Conservation (phyloP, 2,797 vertebrate genomes). For the Amblyraja radiata region DNA sequence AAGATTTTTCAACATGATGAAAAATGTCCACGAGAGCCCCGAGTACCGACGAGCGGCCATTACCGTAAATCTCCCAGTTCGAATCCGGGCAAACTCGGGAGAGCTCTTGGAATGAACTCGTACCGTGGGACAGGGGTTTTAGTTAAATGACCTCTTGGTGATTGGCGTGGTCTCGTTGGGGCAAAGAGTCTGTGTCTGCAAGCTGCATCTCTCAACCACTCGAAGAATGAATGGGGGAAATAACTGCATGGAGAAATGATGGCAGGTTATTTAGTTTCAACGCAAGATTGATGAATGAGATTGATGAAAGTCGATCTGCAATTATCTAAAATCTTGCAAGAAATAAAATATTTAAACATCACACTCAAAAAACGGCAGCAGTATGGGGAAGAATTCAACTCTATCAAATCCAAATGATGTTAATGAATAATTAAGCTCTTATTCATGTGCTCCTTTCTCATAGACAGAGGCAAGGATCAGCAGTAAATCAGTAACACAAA, state of each 20-base stretch:
- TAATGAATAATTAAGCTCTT: slow-evolving; percentile 32
- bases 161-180: too few species aligned
- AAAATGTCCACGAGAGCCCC: too few species aligned
- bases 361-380: not conserved
- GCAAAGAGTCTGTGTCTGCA: too few species aligned
- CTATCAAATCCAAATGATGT: not conserved
- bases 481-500: slow-evolving; percentile 10
- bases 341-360: slow-evolving; percentile 12
- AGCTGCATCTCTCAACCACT: too few species aligned
- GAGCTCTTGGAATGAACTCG: too few species aligned
- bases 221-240: not conserved
- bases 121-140: too few species aligned
- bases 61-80: too few species aligned
- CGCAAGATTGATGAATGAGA: not conserved
- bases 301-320: not conserved
- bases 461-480: not conserved
- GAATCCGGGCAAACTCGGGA: too few species aligned
- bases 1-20: too few species aligned
- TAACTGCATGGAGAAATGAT: not conserved
- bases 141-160: too few species aligned
- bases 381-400: not conserved
- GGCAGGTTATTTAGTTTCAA: not conserved
- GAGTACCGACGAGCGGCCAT: too few species aligned
- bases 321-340: slow-evolving; percentile 13
- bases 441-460: not conserved